Evolutionary conservation across 1,140 invertebrate species (phyloP).

Genomic region (Pogonus chalceus): DNA sequence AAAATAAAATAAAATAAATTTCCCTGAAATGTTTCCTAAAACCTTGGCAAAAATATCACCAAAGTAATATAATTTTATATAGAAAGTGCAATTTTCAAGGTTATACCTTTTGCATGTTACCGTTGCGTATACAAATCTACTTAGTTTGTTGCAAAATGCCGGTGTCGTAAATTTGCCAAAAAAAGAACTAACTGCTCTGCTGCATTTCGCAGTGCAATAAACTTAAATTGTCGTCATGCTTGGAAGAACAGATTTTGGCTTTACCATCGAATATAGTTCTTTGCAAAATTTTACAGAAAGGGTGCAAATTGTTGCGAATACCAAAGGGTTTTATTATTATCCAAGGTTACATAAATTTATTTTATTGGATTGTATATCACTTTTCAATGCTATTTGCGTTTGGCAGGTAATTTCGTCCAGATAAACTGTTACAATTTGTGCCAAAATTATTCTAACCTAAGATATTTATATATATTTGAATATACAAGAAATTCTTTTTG

Average conservation of each 20-base stretch:
- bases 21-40: neutral
- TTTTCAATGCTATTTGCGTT: neutral
- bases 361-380: neutral
- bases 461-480: too few species aligned
- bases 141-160: neutral
- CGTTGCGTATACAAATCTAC: neutral
- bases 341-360: too few species aligned
- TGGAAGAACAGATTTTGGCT: neutral
- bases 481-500: too few species aligned
- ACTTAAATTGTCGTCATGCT: neutral
- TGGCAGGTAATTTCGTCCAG: too few species aligned
- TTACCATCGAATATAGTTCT: neutral
- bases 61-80: neutral
- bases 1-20: neutral
- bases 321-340: too few species aligned
- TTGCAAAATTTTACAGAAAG: too few species aligned
- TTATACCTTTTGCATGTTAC: neutral
- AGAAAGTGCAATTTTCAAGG: conserved; percentile 5
- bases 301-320: too few species aligned
- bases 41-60: neutral
- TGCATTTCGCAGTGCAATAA: neutral
- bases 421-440: too few species aligned
- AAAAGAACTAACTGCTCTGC: neutral
- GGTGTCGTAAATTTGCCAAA: neutral
- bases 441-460: too few species aligned